Percentiles rank a stretch among this genome's conserved stretches.
Conservation (phyloP, 2,113 vertebrate genomes). For the Limnothrissa miodon region DNA sequence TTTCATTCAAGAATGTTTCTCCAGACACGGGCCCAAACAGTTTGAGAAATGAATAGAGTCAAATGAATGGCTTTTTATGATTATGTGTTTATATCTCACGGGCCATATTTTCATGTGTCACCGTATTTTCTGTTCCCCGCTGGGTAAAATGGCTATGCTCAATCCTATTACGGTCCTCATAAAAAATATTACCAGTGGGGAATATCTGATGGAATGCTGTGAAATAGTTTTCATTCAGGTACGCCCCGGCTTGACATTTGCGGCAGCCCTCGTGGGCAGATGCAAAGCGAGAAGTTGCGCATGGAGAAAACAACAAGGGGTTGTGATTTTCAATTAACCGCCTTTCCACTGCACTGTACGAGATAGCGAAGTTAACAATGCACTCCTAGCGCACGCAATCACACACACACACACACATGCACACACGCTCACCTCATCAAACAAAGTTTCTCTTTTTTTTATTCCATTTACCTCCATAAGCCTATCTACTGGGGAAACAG, state of each 20-base stretch:
- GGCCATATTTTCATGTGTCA: background rate
- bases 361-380: background rate
- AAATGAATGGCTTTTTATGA: background rate
- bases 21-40: background rate
- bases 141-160: background rate
- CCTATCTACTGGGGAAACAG: background rate
- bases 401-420: no score
- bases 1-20: background rate
- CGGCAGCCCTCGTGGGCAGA: background rate
- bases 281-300: background rate
- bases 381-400: background rate
- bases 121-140: background rate
- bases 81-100: background rate
- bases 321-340: background rate
- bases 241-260: background rate
- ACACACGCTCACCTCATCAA: background rate
- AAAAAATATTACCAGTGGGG: slow-evolving; percentile 12
- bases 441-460: background rate
- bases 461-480: background rate
- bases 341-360: background rate
- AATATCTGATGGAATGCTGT: background rate
- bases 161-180: slow-evolving; percentile 6
- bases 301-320: background rate
- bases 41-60: slow-evolving; percentile 2
- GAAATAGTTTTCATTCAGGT: background rate